Conservation (phyloP, 2,888 invertebrate genomes). For the Lottia scabra region DNA sequence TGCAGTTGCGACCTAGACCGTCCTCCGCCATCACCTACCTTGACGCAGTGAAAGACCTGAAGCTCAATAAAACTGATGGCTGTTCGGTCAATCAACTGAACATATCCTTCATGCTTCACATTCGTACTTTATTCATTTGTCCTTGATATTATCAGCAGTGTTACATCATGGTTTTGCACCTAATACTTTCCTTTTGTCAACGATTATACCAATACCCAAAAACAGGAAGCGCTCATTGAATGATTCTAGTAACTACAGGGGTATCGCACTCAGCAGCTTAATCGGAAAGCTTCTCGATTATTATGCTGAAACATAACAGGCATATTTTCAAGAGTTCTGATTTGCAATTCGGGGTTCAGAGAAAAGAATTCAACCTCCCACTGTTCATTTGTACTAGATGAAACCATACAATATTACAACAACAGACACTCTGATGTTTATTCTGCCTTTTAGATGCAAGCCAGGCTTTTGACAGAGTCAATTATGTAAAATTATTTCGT, state of each 20-base stretch:
- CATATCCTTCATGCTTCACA: neutral
- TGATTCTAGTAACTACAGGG: neutral
- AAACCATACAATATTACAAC: neutral
- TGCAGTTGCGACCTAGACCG: no score
- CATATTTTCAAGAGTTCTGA: neutral
- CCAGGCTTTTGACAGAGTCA: neutral
- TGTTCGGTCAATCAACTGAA: neutral
- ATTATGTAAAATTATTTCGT: neutral
- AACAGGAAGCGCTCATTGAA: neutral
- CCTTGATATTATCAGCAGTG: neutral
- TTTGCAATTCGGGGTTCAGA: neutral
- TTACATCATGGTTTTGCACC: neutral
- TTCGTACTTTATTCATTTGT: neutral
- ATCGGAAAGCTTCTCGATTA: neutral
- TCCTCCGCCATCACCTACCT: no score
- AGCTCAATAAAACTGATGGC: neutral
- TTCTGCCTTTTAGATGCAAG: neutral
- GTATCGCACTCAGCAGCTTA: neutral
- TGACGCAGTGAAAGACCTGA: neutral
- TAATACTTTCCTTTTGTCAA: neutral
- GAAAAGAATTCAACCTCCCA: neutral
- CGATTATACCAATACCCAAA: no score
- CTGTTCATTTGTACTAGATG: neutral
- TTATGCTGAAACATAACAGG: neutral
- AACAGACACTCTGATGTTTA: neutral